Base-by-base conservation (phyloP, 2,113 vertebrate species). In the Neogale vison region DNA sequence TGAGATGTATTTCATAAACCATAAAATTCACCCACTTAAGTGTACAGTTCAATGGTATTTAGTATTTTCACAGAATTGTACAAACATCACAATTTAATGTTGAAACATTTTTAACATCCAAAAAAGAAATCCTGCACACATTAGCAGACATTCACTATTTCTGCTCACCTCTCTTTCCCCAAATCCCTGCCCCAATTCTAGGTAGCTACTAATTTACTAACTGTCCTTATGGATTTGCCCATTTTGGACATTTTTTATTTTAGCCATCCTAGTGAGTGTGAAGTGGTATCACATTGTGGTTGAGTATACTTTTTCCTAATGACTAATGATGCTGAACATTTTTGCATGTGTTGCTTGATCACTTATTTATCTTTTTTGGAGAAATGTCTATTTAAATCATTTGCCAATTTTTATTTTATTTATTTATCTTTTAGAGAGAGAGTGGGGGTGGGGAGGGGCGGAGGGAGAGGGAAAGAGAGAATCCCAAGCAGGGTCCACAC, bases 11-110 rank as follows among this genome's bases (percentile, higher is more conserved):
- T 95, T 91, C 84, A 36, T 67, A 88, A 88, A 72, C 18, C 50
- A 86, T 85, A 92, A 96, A 95, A 69, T 34, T 47, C 50, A 84
- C 14, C 63, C 55, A 81, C 83, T 59, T 88, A n/a, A 94, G 39
- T 72, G 36, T 69, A 47, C 15, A 94, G 57, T 74, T 95, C 63
- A 67, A 59, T 52, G 6, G 29, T 6, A 79, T 93, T 91, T 67
- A 83, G 61, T 79, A 59, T 72, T 72, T 57, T 93, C 76, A 47
- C 79, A 52, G 74, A 91, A 4, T 90, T 77, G 80, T 77, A 50
- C 52, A 86, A 82, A 65, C 57, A 82, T 82, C 52, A 63, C 72
- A 65, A 52, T 63, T 90, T 83, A 71, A 71, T 71, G 91, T 69
- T 83, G 63, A 81, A 89, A 87, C 34, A 90, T 7, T 52, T 86